Evolutionary conservation across 1,140 invertebrate species (phyloP).

Genomic region (Physella acuta): DNA sequence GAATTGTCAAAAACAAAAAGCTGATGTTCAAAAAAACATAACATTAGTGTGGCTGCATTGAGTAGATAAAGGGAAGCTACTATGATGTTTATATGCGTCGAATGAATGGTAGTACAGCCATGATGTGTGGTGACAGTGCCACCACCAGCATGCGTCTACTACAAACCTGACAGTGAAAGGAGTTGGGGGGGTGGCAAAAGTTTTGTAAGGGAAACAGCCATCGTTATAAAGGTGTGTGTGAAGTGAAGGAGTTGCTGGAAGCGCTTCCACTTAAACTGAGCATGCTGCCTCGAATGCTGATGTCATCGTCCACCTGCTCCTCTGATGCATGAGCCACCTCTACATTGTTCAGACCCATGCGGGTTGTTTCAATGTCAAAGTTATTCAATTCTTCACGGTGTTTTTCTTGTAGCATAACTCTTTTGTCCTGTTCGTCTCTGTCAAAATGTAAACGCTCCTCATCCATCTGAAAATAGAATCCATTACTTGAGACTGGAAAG

Average conservation of each 20-base stretch:
- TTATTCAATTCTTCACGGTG: conserved; percentile 86
- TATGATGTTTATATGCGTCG: no score
- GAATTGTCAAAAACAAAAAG: no score
- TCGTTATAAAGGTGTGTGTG: conserved; percentile 38
- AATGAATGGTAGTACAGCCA: no score
- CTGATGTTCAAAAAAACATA: no score
- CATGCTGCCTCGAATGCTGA: conserved; percentile 89
- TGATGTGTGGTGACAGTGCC: no score
- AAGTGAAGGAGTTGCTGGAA: conserved; percentile 69
- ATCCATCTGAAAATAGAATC: conserved; percentile 83
- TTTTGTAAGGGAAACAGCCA: conserved; percentile 10
- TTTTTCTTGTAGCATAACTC: conserved; percentile 82
- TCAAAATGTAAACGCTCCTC: conserved; percentile 87
- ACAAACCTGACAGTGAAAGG: no score
- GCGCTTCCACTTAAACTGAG: conserved; percentile 90
- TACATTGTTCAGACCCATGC: conserved; percentile 84
- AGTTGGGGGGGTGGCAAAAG: no score
- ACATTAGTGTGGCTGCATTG: no score
- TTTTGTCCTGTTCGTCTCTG: conserved; percentile 83
- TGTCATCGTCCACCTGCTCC: conserved; percentile 75
- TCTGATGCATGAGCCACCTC: conserved; percentile 86
- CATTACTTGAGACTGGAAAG: no score
- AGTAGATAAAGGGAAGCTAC: no score
- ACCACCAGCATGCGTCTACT: no score
- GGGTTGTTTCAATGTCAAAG: conserved; percentile 91